A percentile compares a stretch with the other conserved stretches of the same genome.
Conservation (phyloP, 2,113 vertebrate genomes). For the Pelmatolapia mariae region DNA sequence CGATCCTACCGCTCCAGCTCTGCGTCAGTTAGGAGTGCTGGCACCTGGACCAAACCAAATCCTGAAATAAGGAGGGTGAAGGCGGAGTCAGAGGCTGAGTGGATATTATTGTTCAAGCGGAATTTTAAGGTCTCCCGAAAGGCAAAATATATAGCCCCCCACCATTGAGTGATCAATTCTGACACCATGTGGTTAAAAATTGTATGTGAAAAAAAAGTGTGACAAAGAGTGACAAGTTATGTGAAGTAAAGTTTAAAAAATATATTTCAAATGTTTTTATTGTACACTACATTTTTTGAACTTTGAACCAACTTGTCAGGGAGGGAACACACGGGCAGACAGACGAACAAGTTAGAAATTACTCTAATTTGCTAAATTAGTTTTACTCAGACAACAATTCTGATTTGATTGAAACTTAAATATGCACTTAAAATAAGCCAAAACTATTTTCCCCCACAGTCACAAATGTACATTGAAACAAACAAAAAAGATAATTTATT, state of each 20-base stretch:
- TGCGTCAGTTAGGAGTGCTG: not conserved
- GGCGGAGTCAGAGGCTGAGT: not conserved
- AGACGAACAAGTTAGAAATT: not conserved
- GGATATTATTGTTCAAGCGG: not conserved
- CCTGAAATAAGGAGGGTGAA: not conserved
- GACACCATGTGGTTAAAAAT: not conserved
- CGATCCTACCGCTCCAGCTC: not conserved
- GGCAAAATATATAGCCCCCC: not conserved
- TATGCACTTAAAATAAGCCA: not conserved
- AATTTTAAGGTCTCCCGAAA: not conserved
- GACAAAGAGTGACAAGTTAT: not conserved
- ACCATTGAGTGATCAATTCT: not conserved
- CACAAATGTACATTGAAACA: not conserved
- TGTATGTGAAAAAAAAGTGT: not conserved
- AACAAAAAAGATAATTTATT: not conserved
- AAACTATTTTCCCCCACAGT: not conserved
- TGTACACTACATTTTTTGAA: not conserved
- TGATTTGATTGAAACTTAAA: not conserved
- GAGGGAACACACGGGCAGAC: rapidly evolving
- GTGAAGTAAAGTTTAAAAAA: not conserved
- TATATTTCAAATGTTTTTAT: not conserved
- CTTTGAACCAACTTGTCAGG: not conserved
- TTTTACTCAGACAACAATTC: not conserved
- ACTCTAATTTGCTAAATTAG: not conserved
- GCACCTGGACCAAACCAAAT: not conserved